Conservation (phyloP, 2,797 vertebrate species). For the Gila robusta region DNA sequence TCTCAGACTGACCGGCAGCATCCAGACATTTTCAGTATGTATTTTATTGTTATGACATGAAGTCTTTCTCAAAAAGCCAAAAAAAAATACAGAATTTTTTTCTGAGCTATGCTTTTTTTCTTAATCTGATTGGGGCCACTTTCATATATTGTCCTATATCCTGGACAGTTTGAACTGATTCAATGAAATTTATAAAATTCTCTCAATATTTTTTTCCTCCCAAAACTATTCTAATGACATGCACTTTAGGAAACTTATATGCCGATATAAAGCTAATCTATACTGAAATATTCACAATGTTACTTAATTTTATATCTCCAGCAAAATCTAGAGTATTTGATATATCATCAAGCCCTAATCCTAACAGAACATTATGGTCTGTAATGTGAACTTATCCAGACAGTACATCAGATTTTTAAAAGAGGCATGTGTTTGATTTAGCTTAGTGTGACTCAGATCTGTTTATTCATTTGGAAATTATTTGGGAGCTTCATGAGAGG, state of each 20-base stretch:
- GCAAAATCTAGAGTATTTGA: slow-evolving; percentile 6
- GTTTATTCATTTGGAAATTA: slow-evolving; percentile 49
- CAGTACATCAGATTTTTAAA: slow-evolving; percentile 22
- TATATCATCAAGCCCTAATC: slow-evolving; percentile 11
- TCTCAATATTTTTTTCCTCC: not conserved
- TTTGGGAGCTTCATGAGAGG: slow-evolving; percentile 22
- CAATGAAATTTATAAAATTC: not conserved
- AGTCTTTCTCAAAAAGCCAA: not conserved
- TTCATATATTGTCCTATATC: not conserved
- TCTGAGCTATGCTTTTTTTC: not conserved
- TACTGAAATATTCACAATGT: not conserved
- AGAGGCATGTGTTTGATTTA: slow-evolving; percentile 39
- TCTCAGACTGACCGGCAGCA: slow-evolving; percentile 40
- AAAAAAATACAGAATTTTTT: not conserved
- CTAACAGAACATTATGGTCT: slow-evolving; percentile 4
- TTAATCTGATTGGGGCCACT: not conserved
- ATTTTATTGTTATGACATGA: not conserved
- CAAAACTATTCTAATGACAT: not conserved
- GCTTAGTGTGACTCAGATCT: slow-evolving; percentile 35
- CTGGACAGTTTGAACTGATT: not conserved
- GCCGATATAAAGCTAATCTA: not conserved
- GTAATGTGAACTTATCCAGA: slow-evolving; percentile 27
- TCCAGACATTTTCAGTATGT: not conserved
- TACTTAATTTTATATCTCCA: slow-evolving; percentile 15
- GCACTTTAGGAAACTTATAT: not conserved